A percentile compares a stretch with the other conserved stretches of the same genome.
Conservation (phyloP, 2,888 invertebrate species). For the Clanis bilineata region DNA sequence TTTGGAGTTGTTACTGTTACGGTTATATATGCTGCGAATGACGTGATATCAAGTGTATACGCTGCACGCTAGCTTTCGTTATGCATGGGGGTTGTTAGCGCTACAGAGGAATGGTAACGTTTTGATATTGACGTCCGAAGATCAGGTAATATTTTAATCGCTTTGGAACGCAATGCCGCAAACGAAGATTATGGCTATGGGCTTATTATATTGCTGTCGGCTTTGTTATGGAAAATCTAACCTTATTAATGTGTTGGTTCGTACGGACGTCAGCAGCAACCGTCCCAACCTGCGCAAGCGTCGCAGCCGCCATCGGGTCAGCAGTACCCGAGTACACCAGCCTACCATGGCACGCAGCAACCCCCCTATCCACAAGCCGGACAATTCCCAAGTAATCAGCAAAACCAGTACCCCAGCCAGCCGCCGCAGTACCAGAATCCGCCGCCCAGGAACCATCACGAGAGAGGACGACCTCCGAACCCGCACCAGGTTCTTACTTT, state of each 20-base stretch:
- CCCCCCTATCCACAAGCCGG: slow-evolving; percentile 77
- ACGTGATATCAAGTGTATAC: slow-evolving; percentile 73
- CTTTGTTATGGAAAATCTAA: slow-evolving; percentile 81
- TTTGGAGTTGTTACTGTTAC: slow-evolving; percentile 49
- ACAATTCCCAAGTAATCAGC: slow-evolving; percentile 78
- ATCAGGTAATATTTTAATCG: slow-evolving; percentile 76
- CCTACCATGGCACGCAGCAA: slow-evolving; percentile 82
- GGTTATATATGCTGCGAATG: slow-evolving; percentile 46
- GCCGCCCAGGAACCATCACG: slow-evolving; percentile 79
- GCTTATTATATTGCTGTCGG: slow-evolving; percentile 76
- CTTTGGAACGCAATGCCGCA: slow-evolving; percentile 71
- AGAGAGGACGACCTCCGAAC: slow-evolving; percentile 78
- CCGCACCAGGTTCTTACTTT: slow-evolving; percentile 62
- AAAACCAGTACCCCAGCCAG: slow-evolving; percentile 61
- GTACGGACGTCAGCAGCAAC: slow-evolving; percentile 83
- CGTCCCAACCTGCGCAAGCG: slow-evolving; percentile 80
- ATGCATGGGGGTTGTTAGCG: slow-evolving; percentile 80
- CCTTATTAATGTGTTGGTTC: slow-evolving; percentile 83
- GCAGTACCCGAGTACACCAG: slow-evolving; percentile 79
- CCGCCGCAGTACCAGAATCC: slow-evolving; percentile 72
- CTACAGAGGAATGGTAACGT: slow-evolving; percentile 74
- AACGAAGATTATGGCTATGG: slow-evolving; percentile 69
- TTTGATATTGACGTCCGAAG: slow-evolving; percentile 56
- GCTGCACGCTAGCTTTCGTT: slow-evolving; percentile 82
- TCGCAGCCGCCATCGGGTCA: slow-evolving; percentile 78